Evolutionary conservation across 2,888 invertebrate species (phyloP), one percentile per base, ranked within the genome.

Genomic region (Pandemis heparana): DNA sequence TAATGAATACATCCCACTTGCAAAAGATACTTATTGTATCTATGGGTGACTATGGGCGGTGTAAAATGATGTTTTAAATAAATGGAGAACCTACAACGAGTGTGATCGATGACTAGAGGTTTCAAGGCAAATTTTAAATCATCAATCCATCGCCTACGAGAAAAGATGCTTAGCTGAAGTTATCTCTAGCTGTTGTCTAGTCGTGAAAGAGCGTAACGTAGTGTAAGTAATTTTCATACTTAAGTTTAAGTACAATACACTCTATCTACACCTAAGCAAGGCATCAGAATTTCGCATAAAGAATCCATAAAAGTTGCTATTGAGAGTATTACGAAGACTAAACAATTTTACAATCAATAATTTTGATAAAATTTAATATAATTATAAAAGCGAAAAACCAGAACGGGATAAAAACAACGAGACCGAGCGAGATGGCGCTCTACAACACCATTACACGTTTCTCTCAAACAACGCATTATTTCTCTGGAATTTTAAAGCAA

Each of bases 21-120:
- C 76, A 75, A 76, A 75, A 67, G 77, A 78, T 77, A 70, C 69
- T 74, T 61, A 74, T 74, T 74, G 74, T 74, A 77, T 76, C 75
- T 75, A 71, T 71, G 66, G 56, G 53, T 38, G 70, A 72, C 75
- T 63, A 77, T 73, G 69, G 78, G 76, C 76, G 76, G 77, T 74
- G 75, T 75, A 78, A 77, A 79, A 79, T 79, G 69, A 77, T 75
- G 66, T 74, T 77, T 75, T 76, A 51, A 70, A 74, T 70, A 70
- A 82, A 80, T 77, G 77, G 74, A 72, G 79, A 79, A 78, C 81
- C 81, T 80, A 82, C 82, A 80, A 65, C 80, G 74, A 41, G 60
- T 70, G 71, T 78, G 79, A 81, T 80, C 71, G 77, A 82, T 81
- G 75, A 75, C 75, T 76, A 63, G 18, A 70, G 74, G 72, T 53